A percentile compares a stretch with the other conserved stretches of the same genome.
These are phyloP conservation scores for Xestoiulus laeticollis DNA, from an alignment of 2,888 invertebrate species.

Conservation along the genomic window DNA sequence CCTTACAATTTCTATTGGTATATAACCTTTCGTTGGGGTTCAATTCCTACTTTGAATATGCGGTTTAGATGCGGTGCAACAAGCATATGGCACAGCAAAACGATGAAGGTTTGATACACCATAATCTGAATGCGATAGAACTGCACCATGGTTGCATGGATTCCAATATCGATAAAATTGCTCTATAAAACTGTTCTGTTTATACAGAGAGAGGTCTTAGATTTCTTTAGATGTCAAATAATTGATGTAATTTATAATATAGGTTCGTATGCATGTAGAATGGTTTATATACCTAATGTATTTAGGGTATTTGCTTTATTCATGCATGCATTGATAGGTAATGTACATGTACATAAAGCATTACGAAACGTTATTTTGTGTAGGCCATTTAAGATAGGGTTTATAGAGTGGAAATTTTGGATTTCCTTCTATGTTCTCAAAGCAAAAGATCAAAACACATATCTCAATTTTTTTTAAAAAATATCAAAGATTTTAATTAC, in stretches of 20 bases:
- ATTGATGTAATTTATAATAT: not conserved
- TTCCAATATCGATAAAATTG: not conserved
- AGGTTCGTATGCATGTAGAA: no score
- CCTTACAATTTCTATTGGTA: not conserved
- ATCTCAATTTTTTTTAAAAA: no score
- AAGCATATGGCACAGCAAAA: not conserved
- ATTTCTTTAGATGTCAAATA: not conserved
- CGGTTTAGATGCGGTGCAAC: constrained; percentile 3
- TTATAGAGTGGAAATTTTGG: no score
- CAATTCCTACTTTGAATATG: not conserved
- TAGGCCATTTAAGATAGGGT: no score
- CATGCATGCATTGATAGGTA: no score
- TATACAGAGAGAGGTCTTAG: not conserved
- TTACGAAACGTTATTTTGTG: no score
- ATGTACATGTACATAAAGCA: no score
- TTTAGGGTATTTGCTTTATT: no score
- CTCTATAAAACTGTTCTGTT: not conserved
- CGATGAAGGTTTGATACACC: not conserved
- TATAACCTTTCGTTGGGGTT: not conserved
- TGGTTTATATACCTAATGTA: no score
- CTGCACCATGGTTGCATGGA: not conserved
- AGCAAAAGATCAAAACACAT: no score
- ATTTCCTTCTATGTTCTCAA: no score
- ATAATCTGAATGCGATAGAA: not conserved
- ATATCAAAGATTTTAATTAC: not conserved